Evolutionary conservation across 2,113 vertebrate genomes (phyloP).

Genomic region (Emberiza fucata): DNA sequence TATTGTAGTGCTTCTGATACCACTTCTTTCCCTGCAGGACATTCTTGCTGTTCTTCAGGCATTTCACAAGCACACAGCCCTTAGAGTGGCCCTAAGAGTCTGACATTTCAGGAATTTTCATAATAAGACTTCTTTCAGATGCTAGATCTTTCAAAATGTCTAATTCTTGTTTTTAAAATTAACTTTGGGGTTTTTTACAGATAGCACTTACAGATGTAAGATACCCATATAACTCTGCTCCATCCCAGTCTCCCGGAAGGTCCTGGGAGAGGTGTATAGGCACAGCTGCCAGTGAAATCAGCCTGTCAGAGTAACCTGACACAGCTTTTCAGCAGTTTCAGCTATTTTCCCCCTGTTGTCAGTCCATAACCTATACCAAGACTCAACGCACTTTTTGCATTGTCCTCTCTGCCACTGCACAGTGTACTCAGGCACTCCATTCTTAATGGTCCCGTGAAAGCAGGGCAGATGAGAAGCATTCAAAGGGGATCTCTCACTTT

Average conservation of each 20-base stretch:
- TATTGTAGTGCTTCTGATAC: background rate
- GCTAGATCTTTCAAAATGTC: background rate
- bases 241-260: background rate
- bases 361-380: background rate
- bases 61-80: background rate
- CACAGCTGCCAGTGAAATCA: background rate
- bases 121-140: background rate
- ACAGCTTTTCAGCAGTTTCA: background rate
- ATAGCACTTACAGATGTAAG: background rate
- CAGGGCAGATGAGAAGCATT: background rate
- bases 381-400: background rate
- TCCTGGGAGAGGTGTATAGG: fast-evolving
- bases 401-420: background rate
- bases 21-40: background rate
- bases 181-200: background rate
- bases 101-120: background rate
- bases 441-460: background rate
- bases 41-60: background rate
- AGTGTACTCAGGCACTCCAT: background rate
- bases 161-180: background rate
- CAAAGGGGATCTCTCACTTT: background rate
- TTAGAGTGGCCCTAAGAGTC: background rate
- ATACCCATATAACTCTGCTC: fast-evolving
- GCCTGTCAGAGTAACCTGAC: background rate
- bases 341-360: background rate